phyloP scores from a whole-genome alignment of 2,797 vertebrate genomes.

The Eospalax fontanierii region DNA sequence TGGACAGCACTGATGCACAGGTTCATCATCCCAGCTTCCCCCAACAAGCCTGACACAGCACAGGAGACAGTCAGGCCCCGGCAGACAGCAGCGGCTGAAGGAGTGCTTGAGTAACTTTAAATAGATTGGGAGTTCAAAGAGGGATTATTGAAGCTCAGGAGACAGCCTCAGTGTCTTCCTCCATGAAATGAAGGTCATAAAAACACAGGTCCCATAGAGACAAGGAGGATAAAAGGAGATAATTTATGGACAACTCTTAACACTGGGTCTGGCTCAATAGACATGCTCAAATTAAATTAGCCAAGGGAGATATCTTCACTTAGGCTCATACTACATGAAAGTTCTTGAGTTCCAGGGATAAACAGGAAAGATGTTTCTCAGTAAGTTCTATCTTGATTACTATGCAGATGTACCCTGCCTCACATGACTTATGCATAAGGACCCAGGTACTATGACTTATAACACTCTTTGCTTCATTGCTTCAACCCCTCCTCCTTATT shows the following conservation, averaged over 20 bases:
- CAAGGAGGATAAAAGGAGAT: background rate
- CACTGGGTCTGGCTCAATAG: background rate
- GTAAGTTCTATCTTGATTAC: background rate
- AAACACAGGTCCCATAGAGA: background rate
- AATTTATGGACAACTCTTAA: background rate
- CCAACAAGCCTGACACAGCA: background rate
- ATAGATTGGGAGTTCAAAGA: background rate
- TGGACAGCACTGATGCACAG: rapidly evolving
- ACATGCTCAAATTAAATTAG: slow-evolving; percentile 27
- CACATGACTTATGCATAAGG: slow-evolving; percentile 38
- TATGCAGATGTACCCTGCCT: slow-evolving; percentile 59
- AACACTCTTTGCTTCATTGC: background rate
- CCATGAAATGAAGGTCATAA: background rate
- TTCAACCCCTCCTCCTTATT: background rate
- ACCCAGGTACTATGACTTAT: slow-evolving; percentile 68
- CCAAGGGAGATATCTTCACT: background rate
- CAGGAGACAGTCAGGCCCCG: background rate
- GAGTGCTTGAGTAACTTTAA: background rate
- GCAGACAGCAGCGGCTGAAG: rapidly evolving
- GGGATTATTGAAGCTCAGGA: background rate
- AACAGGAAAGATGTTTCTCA: slow-evolving; percentile 44
- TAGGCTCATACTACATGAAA: background rate
- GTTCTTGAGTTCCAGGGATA: background rate
- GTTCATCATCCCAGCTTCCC: background rate
- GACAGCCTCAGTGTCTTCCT: background rate